Evolutionary conservation across 2,888 invertebrate genomes (phyloP), one percentile per base, ranked within the genome.

Genomic region (Drosophila koepferae): DNA sequence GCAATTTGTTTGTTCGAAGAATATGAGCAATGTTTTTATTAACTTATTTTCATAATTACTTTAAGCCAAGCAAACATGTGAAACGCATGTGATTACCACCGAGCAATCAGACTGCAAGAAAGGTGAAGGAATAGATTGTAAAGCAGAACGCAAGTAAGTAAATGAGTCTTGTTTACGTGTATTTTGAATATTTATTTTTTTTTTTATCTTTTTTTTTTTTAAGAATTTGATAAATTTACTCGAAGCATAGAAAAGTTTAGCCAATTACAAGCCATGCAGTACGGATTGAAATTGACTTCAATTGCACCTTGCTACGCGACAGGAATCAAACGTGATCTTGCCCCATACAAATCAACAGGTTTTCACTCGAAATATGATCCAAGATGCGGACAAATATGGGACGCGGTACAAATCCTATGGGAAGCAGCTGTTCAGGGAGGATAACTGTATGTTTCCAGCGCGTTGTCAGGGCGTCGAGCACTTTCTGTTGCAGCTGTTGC

Each of bases 401-500:
- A 96, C 96, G 0, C 95, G 95, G 74, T 98, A 98, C 91, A 97
- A 99, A 94, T 96, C 99, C 74, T 95, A 97, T 71, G 93, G 96
- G 85, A 95, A 97, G 58, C 95, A 95, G 81, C 92, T 99, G 14
- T 99, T 97, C 91, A 94, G 99, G 56, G 96, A 98, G 75, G 94
- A 95, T 63, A 95, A 96, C 48, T 99, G 99, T 88, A 96, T 98
- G 95, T 99, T 99, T 93, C 98, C 98, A 43, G 95, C 97, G 16
- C 95, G 99, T 81, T 99, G 99, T 93, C 94, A 95, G 71, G 99
- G 99, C 14, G 95, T 99, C 36, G 98, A 99, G 93, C 95, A 99
- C 92, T 99, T 98, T 91, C 92, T 99, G 23, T 93, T 95, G 63
- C 94, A 95, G 84, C 86, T 97, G 7, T 94, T 97, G 48, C 92